Evolutionary conservation across 2,113 vertebrate genomes (phyloP).

Genomic region (Pterocles orientalis): DNA sequence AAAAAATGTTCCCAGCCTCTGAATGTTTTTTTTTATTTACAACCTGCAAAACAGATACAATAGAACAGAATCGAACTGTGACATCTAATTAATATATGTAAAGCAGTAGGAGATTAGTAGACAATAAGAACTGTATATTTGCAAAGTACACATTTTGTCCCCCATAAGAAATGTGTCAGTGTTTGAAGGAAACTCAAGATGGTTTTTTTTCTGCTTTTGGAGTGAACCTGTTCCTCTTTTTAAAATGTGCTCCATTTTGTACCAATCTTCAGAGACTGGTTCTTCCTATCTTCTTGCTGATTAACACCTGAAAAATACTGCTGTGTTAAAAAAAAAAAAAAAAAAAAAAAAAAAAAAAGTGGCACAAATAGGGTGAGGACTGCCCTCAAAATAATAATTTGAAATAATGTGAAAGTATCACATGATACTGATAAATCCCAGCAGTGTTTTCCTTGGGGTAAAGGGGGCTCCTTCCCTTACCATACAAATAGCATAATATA

Average conservation of each 20-base stretch:
- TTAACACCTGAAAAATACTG: background rate
- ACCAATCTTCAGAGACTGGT: background rate
- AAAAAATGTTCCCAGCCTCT: background rate
- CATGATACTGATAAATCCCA: background rate
- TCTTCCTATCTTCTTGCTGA: background rate
- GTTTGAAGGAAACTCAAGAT: background rate
- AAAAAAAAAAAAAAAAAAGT: background rate
- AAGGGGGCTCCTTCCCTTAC: background rate
- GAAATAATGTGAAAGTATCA: background rate
- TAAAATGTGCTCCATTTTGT: background rate
- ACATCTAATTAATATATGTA: background rate
- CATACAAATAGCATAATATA: slow-evolving; percentile 10
- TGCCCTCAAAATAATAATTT: background rate
- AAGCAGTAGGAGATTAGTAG: background rate
- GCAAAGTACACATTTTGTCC: background rate
- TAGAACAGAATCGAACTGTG: background rate
- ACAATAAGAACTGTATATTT: background rate
- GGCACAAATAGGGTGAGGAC: background rate
- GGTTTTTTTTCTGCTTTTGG: background rate
- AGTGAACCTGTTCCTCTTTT: background rate
- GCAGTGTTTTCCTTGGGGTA: background rate
- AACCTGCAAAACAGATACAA: background rate
- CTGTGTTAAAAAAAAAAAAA: background rate
- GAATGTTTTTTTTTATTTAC: background rate
- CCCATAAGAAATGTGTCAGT: background rate